Evolutionary conservation across 2,797 vertebrate genomes (phyloP).

Genomic region (Pseudochirops cupreus): DNA sequence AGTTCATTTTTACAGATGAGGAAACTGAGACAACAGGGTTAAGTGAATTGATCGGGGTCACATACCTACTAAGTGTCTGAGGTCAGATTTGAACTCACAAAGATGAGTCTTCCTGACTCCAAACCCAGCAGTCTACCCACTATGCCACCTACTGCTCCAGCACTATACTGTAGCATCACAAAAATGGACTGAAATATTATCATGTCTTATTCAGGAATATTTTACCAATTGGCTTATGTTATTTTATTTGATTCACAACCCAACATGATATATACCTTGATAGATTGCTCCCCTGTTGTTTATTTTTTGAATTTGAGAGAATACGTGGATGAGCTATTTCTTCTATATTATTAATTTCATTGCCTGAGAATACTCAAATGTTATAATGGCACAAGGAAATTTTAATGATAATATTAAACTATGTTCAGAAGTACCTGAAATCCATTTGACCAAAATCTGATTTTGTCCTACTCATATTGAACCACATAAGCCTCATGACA

Average conservation of each 20-base stretch:
- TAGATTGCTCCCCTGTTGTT: background rate
- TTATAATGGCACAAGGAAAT: constrained; percentile 18
- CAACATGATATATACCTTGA: background rate
- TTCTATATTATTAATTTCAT: background rate
- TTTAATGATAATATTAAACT: constrained; percentile 50
- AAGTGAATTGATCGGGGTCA: background rate
- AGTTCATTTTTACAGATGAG: background rate
- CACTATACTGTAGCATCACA: background rate
- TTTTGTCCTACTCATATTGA: constrained; percentile 50
- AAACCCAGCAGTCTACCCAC: background rate
- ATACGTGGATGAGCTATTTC: background rate
- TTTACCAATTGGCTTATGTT: background rate
- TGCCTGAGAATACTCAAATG: background rate
- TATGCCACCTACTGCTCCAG: background rate
- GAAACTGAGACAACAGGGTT: background rate
- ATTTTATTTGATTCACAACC: constrained; percentile 12
- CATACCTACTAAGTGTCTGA: background rate
- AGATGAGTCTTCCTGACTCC: background rate
- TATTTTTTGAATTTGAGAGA: constrained; percentile 26
- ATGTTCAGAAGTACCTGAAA: constrained; percentile 55
- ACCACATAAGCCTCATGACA: constrained; percentile 6
- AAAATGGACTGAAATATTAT: background rate
- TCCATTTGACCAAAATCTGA: constrained; percentile 50
- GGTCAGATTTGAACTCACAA: background rate
- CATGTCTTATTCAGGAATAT: background rate